Conservation (phyloP, 2,797 vertebrate genomes). For the Muscicapa comitata region DNA sequence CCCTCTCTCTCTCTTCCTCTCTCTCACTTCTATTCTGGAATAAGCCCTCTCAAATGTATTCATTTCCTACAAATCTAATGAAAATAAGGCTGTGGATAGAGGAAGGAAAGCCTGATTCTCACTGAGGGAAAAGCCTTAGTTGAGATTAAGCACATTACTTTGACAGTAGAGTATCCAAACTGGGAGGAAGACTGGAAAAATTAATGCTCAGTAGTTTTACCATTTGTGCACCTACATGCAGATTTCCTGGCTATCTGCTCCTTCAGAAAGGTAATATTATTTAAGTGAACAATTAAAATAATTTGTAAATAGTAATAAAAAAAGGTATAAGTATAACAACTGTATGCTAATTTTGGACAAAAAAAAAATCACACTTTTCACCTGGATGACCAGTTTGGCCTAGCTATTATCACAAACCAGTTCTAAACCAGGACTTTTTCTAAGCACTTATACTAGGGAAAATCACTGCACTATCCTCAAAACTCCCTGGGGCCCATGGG, state of each 20-base stretch:
- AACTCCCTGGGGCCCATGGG: background rate
- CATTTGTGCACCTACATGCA: background rate
- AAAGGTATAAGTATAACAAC: background rate
- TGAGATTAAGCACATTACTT: background rate
- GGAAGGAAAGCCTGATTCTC: background rate
- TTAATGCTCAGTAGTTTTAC: background rate
- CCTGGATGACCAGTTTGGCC: background rate
- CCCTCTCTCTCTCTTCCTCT: accelerated
- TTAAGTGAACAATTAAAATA: background rate
- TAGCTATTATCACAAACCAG: background rate
- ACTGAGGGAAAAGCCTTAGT: background rate
- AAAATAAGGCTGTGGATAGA: background rate
- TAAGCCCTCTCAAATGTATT: background rate
- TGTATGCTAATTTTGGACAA: background rate
- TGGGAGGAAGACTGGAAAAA: background rate
- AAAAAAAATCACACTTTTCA: background rate
- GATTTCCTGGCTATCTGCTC: background rate
- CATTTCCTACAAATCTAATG: background rate
- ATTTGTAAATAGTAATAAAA: too few relatives aligned
- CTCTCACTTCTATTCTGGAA: background rate
- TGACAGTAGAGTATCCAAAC: background rate
- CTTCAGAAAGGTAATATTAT: background rate
- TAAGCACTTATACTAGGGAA: background rate
- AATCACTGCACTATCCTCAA: background rate
- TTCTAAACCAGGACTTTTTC: background rate